phyloP scores from a whole-genome alignment of 2,888 invertebrate genomes.

The Erebia palarica region DNA sequence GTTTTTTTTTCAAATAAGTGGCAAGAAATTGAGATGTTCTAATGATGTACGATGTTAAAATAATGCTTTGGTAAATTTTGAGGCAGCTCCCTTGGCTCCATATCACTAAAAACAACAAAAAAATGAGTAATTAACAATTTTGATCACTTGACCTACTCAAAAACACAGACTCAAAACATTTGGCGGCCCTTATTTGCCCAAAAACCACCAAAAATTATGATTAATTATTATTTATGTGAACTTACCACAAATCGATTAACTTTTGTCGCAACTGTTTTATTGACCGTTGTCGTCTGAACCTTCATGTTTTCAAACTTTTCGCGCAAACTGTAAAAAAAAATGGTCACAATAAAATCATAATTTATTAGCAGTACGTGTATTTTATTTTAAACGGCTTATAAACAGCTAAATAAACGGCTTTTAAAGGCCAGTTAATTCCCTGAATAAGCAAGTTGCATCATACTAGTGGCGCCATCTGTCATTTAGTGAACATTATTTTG shows the following conservation, averaged over 20 bases:
- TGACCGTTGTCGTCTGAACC: slow-evolving; percentile 70
- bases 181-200: background rate
- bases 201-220: background rate
- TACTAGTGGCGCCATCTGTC: background rate
- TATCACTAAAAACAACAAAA: slow-evolving; percentile 60
- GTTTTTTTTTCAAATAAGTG: slow-evolving; percentile 26
- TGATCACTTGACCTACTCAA: background rate
- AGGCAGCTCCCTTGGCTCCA: slow-evolving; percentile 43
- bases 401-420: too few species aligned
- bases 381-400: too few species aligned
- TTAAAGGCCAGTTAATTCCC: too few species aligned
- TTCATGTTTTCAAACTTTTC: slow-evolving; percentile 95
- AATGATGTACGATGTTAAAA: slow-evolving; percentile 42
- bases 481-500: too few species aligned
- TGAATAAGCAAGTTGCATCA: too few species aligned
- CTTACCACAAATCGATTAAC: slow-evolving; percentile 97
- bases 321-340: slow-evolving; percentile 84
- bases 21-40: slow-evolving; percentile 28
- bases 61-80: slow-evolving; percentile 65
- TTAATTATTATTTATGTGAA: slow-evolving; percentile 44
- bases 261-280: slow-evolving; percentile 81
- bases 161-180: background rate
- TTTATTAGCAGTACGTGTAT: too few species aligned
- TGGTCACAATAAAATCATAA: background rate
- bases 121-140: background rate